Evolutionary conservation across 2,113 vertebrate species (phyloP).

Genomic region (Psittacus erithacus): DNA sequence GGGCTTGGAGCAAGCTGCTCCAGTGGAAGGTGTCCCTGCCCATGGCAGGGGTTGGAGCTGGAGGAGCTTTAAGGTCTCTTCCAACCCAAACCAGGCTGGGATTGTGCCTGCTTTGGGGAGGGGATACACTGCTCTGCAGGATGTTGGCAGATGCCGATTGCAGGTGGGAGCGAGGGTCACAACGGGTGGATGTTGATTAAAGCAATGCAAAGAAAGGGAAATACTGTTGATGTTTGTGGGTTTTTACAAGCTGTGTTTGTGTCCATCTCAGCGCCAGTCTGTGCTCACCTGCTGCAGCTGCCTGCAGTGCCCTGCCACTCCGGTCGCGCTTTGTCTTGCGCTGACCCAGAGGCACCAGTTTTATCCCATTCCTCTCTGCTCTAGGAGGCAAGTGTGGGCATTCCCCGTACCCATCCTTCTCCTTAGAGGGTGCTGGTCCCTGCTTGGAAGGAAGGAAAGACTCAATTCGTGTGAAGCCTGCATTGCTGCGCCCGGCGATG

Average conservation of each 20-base stretch:
- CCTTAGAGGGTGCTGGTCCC: neutral
- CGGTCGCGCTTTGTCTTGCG: fast-evolving
- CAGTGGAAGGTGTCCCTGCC: neutral
- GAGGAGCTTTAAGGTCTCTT: neutral
- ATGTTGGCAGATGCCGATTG: neutral
- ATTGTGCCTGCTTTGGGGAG: neutral
- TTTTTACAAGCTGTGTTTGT: neutral
- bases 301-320: neutral
- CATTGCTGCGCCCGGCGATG: neutral
- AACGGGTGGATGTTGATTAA: fast-evolving
- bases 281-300: neutral
- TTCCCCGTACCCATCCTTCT: neutral
- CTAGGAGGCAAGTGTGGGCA: neutral
- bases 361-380: neutral
- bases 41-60: neutral
- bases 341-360: neutral
- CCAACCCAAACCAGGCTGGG: neutral
- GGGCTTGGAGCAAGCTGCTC: too few relatives aligned
- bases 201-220: fast-evolving
- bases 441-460: neutral
- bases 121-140: neutral
- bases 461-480: neutral
- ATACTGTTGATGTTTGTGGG: fast-evolving
- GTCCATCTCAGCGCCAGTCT: fast-evolving
- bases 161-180: neutral